phyloP scores from a whole-genome alignment of 2,113 vertebrate genomes.

The Elanoides forficatus region DNA sequence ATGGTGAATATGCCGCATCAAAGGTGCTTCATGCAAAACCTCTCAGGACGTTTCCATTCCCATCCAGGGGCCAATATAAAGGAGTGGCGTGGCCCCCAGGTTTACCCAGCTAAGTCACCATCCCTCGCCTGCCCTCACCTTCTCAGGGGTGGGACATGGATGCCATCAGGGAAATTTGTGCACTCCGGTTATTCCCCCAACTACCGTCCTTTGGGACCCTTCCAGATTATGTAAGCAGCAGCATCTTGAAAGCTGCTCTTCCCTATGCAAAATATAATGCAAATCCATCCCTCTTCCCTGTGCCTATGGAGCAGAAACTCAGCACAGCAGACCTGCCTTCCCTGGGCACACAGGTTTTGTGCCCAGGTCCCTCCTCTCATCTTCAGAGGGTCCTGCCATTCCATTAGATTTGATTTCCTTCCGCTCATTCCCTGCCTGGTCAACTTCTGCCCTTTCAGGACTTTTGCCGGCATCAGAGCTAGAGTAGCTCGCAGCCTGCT shows the following conservation, averaged over 20 bases:
- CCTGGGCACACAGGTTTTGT: rapidly evolving
- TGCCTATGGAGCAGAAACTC: not conserved
- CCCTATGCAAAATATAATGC: rapidly evolving
- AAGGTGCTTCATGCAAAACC: not conserved
- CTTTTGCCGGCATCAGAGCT: not conserved
- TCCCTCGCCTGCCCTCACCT: not conserved
- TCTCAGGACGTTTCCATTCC: not conserved
- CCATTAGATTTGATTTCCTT: not conserved
- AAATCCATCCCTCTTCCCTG: not conserved
- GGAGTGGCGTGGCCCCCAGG: not conserved
- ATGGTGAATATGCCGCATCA: rapidly evolving
- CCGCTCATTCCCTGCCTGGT: not conserved
- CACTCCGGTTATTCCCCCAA: rapidly evolving
- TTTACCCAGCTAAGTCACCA: not conserved
- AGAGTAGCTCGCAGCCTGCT: not conserved
- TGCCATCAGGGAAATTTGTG: not conserved
- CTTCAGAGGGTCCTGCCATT: not conserved
- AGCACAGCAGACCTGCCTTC: not conserved
- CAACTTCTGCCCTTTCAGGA: not conserved
- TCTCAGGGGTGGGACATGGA: not conserved
- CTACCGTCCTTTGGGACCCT: not conserved
- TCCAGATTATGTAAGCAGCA: not conserved
- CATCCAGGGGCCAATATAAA: not conserved
- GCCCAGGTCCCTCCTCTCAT: not conserved
- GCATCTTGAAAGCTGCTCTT: not conserved